Conservation (phyloP, 2,888 invertebrate species). For the Spodoptera picta region DNA sequence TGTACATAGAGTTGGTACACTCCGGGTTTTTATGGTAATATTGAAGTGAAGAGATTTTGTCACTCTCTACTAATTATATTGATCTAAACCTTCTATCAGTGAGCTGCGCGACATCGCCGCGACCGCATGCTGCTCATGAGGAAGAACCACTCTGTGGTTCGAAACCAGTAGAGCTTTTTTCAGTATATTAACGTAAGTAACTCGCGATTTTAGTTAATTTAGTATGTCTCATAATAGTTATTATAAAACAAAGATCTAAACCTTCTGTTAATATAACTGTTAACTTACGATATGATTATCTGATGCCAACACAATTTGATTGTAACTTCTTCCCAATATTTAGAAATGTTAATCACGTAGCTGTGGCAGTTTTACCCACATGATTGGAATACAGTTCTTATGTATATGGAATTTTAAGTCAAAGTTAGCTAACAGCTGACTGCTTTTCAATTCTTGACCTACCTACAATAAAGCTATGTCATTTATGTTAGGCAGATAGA, state of each 20-base stretch:
- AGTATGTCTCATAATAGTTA: too few species aligned
- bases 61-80: too few species aligned
- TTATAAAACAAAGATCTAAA: neutral
- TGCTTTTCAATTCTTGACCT: conserved; percentile 30
- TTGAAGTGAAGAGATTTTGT: too few species aligned
- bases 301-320: conserved; percentile 11
- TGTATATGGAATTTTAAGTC: conserved; percentile 20
- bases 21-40: too few species aligned
- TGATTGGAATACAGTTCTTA: conserved; percentile 21
- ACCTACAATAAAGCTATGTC: neutral
- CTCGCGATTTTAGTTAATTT: too few species aligned
- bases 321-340: conserved; percentile 1
- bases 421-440: conserved; percentile 24
- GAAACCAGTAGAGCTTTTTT: too few species aligned
- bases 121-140: too few species aligned
- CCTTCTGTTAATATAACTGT: conserved; percentile 10
- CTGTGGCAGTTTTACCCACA: conserved; percentile 35
- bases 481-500: conserved; percentile 4
- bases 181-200: too few species aligned
- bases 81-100: too few species aligned
- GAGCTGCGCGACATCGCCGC: too few species aligned
- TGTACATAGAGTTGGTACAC: too few species aligned
- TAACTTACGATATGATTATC: neutral
- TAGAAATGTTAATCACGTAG: conserved; percentile 33
- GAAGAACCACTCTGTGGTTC: too few species aligned